phyloP scores from a whole-genome alignment of 2,888 invertebrate species.

The Agriotes lineatus region DNA sequence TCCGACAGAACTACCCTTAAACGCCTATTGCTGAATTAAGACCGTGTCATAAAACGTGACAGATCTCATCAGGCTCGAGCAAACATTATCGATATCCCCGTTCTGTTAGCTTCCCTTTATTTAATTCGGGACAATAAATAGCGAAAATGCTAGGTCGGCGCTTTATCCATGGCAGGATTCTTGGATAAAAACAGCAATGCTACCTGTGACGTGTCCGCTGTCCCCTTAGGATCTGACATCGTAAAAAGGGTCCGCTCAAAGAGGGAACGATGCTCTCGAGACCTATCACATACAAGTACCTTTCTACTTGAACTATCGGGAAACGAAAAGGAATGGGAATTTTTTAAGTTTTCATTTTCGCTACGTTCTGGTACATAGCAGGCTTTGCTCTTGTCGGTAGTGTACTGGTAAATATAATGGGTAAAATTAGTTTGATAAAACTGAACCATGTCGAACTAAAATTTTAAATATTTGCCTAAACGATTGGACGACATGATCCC shows the following conservation, averaged over 20 bases:
- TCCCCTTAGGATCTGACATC: constrained; percentile 14
- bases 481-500: too few relatives aligned
- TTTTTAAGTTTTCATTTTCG: not conserved
- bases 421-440: too few relatives aligned
- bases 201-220: constrained; percentile 12
- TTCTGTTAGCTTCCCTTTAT: not conserved
- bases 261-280: constrained; percentile 24
- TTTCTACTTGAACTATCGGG: constrained; percentile 25
- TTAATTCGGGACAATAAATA: not conserved
- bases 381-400: too few relatives aligned
- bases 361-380: too few relatives aligned
- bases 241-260: constrained; percentile 26
- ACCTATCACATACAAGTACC: constrained; percentile 28
- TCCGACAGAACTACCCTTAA: constrained; percentile 1
- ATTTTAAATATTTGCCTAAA: too few relatives aligned
- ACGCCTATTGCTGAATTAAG: constrained; percentile 5
- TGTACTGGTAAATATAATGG: too few relatives aligned
- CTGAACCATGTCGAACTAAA: too few relatives aligned
- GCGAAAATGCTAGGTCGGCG: not conserved
- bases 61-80: not conserved
- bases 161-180: not conserved
- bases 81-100: not conserved
- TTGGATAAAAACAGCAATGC: constrained; percentile 15
- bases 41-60: constrained; percentile 7
- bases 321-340: not conserved